Evolutionary conservation across 2,888 invertebrate genomes (phyloP), one percentile per base, ranked within the genome.

Genomic region (Helicoverpa assulta): DNA sequence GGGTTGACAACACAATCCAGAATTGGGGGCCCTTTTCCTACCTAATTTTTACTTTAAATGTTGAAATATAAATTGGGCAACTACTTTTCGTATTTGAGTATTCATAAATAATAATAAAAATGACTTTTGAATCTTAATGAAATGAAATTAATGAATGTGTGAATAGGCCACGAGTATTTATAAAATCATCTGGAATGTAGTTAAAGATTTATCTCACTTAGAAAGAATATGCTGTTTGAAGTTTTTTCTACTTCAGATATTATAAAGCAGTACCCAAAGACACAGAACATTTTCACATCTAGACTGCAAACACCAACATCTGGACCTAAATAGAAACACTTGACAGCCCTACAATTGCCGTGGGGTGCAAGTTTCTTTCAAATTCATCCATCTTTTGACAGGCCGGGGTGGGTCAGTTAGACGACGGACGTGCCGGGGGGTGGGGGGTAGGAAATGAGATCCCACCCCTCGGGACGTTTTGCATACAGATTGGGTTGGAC

Each of bases 401-500:
- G 75, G 59, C 73, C 69, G 61, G 80, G 85, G 81, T 72, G 83
- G 86, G 81, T 85, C 82, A 80, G 83, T 78, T 71, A 70, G 78
- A 67, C 68, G 77, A 74, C 80, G 74, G 80, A 81, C 84, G 82
- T 84, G 82, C 67, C 55, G 29, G 62, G 67, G 70, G 56, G 70
- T 33, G 47, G 55, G 71, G 68, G 69, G 64, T 56, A 81, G 86
- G 86, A 86, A 86, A 86, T 85, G 86, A 86, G 83, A 83, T 77
- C 81, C 78, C 77, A 78, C 73, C 72, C 81, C 82, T 69, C 79
- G 78, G 85, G 82, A 76, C 85, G 84, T 78, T 89, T 89, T 89
- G 86, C 88, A 89, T 89, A 86, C 87, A 88, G 85, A 88, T 87
- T 85, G 83, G 80, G 81, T 78, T 70, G 80, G 70, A 75, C 72